These are phyloP conservation scores for Accipiter virgatus DNA, from an alignment of 2,113 vertebrate species.

Conservation along the genomic window DNA sequence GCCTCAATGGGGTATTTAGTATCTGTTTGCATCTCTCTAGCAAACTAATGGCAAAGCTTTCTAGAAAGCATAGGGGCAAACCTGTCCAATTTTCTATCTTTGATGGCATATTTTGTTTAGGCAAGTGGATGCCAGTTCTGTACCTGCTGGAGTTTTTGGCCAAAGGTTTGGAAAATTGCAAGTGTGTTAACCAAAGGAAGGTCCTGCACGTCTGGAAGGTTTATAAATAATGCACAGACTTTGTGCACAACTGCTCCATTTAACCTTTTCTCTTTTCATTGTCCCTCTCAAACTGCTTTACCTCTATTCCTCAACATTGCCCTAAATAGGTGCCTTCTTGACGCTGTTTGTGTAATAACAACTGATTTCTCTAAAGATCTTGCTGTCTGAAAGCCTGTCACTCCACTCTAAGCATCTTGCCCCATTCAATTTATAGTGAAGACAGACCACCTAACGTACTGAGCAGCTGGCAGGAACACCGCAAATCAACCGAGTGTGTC, in stretches of 20 bases:
- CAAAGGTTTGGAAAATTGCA: not conserved
- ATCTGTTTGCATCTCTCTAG: not conserved
- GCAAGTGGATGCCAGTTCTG: not conserved
- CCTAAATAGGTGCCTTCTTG: not conserved
- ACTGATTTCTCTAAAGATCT: not conserved
- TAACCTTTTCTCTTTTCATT: not conserved
- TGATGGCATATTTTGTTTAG: not conserved
- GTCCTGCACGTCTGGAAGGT: not conserved
- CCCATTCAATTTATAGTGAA: accelerated
- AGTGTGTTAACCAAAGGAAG: not conserved
- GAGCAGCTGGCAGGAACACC: not conserved
- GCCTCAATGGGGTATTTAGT: not conserved
- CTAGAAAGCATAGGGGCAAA: not conserved
- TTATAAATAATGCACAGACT: not conserved
- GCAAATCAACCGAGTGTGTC: not conserved
- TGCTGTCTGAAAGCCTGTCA: not conserved
- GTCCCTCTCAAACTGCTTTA: not conserved
- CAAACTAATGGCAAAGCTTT: not conserved
- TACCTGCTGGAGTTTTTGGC: not conserved
- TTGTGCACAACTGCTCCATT: not conserved
- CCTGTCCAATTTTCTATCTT: not conserved
- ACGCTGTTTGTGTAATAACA: not conserved
- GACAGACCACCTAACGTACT: not conserved
- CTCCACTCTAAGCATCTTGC: not conserved
- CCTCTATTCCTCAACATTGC: not conserved